phyloP scores from a whole-genome alignment of 2,113 vertebrate species.

The Salvelinus sp. region DNA sequence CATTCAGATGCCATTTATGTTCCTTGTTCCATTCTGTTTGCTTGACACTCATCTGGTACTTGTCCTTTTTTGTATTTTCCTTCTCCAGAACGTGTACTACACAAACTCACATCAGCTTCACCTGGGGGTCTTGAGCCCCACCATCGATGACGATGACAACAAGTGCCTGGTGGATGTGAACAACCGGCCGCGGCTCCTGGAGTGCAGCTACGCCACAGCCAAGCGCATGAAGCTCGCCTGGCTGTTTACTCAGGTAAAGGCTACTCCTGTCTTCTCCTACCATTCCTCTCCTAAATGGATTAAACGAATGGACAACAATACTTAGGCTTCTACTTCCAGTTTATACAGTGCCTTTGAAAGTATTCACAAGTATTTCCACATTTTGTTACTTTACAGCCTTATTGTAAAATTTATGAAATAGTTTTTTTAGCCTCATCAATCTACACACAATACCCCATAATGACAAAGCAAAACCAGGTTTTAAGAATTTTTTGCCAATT shows the following conservation, averaged over 20 bases:
- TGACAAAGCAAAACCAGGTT: no score
- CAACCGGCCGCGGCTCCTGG: constrained; percentile 88
- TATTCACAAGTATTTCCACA: no score
- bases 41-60: not conserved
- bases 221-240: constrained; percentile 98
- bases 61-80: not conserved
- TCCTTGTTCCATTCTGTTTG: not conserved
- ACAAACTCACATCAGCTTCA: constrained; percentile 88
- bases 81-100: constrained; percentile 94
- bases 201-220: constrained; percentile 93
- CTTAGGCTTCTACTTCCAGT: no score
- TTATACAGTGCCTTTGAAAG: no score
- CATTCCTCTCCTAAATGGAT: no score
- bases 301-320: no score
- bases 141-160: constrained; percentile 94
- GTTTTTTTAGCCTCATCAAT: no score
- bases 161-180: constrained; percentile 98
- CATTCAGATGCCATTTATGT: not conserved
- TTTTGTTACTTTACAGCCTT: no score
- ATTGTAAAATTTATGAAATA: no score
- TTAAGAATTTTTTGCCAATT: no score
- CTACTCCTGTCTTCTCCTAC: not conserved
- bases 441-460: no score
- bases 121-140: constrained; percentile 91
- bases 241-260: constrained; percentile 91